Conservation (phyloP, 2,797 vertebrate species). For the Clamator glandarius region DNA sequence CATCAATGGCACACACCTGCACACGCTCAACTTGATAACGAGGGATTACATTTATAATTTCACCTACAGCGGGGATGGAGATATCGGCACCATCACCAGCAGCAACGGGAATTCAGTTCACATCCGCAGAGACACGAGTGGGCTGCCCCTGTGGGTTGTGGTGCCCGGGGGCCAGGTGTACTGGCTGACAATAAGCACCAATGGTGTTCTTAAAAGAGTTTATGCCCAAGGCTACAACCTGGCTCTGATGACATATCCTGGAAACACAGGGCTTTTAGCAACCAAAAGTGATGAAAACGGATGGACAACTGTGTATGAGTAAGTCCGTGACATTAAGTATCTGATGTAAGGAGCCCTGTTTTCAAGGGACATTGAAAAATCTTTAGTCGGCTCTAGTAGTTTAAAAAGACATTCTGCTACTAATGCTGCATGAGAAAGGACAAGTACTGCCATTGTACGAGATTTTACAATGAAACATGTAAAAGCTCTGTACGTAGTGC, state of each 20-base stretch:
- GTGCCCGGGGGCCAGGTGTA: constrained; percentile 92
- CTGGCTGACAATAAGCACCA: constrained; percentile 95
- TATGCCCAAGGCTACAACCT: constrained; percentile 95
- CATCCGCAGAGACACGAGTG: constrained; percentile 89
- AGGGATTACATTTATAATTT: constrained; percentile 94
- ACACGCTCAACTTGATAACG: constrained; percentile 93
- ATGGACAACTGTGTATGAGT: constrained; percentile 98
- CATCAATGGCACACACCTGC: constrained; percentile 91
- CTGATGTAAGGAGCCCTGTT: background rate
- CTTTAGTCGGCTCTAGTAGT: background rate
- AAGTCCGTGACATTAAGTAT: constrained; percentile 68
- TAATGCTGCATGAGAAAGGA: background rate
- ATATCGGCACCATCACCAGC: constrained; percentile 83
- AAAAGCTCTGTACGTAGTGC: background rate
- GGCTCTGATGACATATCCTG: constrained; percentile 93
- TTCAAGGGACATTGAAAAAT: background rate
- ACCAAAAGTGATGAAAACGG: constrained; percentile 96
- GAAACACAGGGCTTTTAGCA: constrained; percentile 91
- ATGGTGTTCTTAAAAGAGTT: constrained; percentile 92
- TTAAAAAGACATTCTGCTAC: background rate
- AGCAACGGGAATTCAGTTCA: constrained; percentile 87
- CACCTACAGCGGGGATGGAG: constrained; percentile 88
- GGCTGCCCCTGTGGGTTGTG: constrained; percentile 92
- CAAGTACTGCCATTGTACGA: background rate
- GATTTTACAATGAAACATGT: background rate